Percentiles rank a stretch among this genome's conserved stretches.
phyloP scores from a whole-genome alignment of 2,888 invertebrate genomes.

The Heliconius charithonia region DNA sequence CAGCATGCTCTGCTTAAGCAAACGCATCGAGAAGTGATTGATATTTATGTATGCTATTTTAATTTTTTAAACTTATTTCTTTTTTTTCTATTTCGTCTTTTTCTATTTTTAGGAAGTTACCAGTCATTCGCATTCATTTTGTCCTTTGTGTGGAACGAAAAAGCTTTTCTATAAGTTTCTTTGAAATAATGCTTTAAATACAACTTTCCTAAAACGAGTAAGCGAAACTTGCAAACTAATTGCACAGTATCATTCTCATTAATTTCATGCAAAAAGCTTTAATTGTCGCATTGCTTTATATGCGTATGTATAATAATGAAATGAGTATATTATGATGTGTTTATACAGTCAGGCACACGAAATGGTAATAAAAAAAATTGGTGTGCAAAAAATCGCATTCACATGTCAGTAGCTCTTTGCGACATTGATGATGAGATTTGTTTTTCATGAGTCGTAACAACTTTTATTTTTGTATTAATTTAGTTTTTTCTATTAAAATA shows the following conservation, averaged over 20 bases:
- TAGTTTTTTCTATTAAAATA: conserved; percentile 22
- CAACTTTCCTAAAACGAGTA: conserved; percentile 7
- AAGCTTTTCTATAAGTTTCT: conserved; percentile 7
- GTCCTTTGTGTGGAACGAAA: neutral
- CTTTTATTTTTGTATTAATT: conserved; percentile 31
- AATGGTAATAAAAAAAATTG: conserved; percentile 19
- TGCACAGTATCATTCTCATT: conserved; percentile 12
- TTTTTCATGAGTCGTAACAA: conserved; percentile 32
- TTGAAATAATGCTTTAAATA: neutral
- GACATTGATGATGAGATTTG: conserved; percentile 17
- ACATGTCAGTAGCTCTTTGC: conserved; percentile 41
- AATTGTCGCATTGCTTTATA: conserved; percentile 3
- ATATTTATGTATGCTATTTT: neutral
- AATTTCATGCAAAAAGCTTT: conserved; percentile 24
- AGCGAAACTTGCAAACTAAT: conserved; percentile 21
- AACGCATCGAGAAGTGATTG: conserved; percentile 25
- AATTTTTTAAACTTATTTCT: no score
- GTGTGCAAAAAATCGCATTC: conserved; percentile 32
- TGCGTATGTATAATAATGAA: conserved; percentile 19
- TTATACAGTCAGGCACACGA: conserved; percentile 22
- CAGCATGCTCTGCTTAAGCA: conserved; percentile 32
- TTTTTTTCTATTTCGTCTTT: no score
- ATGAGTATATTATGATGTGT: conserved; percentile 19
- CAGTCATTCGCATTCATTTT: conserved; percentile 10
- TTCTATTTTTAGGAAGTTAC: neutral